Base-by-base conservation (phyloP, 1,140 invertebrate genomes). In the Dinothrombium tinctorium region DNA sequence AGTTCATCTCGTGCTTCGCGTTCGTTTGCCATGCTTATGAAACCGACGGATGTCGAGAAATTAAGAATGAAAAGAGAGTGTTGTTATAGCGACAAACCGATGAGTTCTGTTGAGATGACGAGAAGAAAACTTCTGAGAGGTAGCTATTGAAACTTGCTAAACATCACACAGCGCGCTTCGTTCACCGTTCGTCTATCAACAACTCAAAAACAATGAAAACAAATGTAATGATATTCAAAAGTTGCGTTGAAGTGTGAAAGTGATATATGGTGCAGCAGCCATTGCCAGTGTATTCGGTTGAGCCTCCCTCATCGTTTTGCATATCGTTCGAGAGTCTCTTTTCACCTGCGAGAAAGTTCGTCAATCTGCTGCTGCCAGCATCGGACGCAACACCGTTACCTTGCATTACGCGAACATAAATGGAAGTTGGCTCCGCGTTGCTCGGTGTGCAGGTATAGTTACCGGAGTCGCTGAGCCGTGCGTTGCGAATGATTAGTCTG, bases 381-480 rank as follows among this genome's bases (percentile, higher is more conserved):
- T 14, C 9, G 17, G 12, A 14, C 8, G 33, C 14, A 17, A 17
- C 11, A 12, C 6, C n/a, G n/a, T 72, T 66, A 81, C 78, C 77
- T 59, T 79, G 75, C 42, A 82, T 62, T 48, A 83, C 76, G 53
- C 80, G 75, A 35, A 83, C 75, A 47, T 73, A 66, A 19, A 77
- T 71, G 42, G 66, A 67, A 36, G 69, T 69, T 2, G 73, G 63
- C 45, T 74, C 74, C 31, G 75, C 75, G 56, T 81, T 81, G 49
- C 73, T 76, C 14, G 78, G 77, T 19, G 74, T 69, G 54, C 79
- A 84, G 6, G 78, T 82, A 58, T 83, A 84, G 61, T 83, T 83
- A 15, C 79, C 79, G 6, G 76, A 78, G 59, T 82, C 77, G 45
- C 68, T 62, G 15, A 74, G 68, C 36, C 72, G 62, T 12, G 67